phyloP scores from a whole-genome alignment of 2,113 vertebrate genomes.

The Tupaia tana region DNA sequence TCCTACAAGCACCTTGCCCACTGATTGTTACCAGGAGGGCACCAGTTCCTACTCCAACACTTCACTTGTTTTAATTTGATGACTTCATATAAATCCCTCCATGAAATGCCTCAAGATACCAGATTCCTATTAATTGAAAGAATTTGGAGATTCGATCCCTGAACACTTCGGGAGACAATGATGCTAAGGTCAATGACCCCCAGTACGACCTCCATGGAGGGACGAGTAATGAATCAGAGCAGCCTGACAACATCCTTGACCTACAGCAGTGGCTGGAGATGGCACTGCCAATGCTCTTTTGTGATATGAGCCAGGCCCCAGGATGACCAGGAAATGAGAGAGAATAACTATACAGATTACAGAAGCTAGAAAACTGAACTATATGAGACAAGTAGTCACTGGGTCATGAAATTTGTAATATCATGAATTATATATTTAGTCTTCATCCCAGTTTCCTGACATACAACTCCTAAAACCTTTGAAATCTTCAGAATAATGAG shows the following conservation, averaged over 20 bases:
- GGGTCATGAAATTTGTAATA: background rate
- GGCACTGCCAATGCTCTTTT: background rate
- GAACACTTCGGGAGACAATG: background rate
- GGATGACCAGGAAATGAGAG: background rate
- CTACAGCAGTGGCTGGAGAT: background rate
- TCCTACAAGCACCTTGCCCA: background rate
- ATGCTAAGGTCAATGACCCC: background rate
- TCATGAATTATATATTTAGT: background rate
- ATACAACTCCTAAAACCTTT: no score
- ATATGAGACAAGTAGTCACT: no score
- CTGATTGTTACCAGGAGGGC: background rate
- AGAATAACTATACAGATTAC: background rate
- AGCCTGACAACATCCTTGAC: background rate
- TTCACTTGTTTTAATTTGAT: background rate
- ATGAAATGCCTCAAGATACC: background rate
- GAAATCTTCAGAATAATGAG: no score
- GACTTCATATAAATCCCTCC: background rate
- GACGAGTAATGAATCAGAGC: background rate
- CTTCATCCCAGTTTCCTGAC: no score
- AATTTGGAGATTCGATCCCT: no score
- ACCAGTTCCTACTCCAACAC: background rate
- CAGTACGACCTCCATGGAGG: no score
- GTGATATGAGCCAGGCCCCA: background rate
- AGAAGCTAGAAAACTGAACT: background rate
- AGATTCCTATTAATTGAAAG: background rate